Evolutionary conservation across 2,888 invertebrate species (phyloP).

Genomic region (Scelioninae gen. 1): DNA sequence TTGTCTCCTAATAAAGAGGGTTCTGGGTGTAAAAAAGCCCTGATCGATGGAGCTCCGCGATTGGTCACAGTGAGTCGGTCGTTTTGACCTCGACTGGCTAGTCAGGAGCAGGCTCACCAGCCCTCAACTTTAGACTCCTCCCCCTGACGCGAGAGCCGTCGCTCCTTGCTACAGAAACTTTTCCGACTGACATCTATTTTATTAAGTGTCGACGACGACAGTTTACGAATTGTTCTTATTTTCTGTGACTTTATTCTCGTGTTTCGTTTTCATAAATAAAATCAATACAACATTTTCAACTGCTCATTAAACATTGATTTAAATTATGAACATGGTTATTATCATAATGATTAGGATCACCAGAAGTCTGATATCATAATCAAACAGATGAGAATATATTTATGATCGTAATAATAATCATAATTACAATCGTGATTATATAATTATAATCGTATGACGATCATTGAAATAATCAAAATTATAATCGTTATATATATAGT

Average conservation of each 20-base stretch:
- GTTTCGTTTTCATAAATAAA: neutral
- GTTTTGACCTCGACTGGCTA: constrained; percentile 63
- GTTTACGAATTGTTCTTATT: constrained; percentile 32
- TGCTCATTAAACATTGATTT: no score
- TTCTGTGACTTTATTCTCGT: constrained; percentile 10
- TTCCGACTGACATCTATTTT: constrained; percentile 44
- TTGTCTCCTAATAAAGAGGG: constrained; percentile 81
- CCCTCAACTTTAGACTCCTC: constrained; percentile 69
- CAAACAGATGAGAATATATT: neutral
- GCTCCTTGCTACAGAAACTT: constrained; percentile 50
- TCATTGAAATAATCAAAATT: no score
- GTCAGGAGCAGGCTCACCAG: constrained; percentile 59
- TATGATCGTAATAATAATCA: no score
- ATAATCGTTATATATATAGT: no score
- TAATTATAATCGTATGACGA: no score
- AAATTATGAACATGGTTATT: no score
- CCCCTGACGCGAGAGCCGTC: constrained; percentile 40
- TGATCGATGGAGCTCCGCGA: constrained; percentile 81
- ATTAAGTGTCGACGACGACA: constrained; percentile 35
- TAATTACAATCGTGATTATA: no score
- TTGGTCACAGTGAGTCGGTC: constrained; percentile 75
- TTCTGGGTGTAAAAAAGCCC: constrained; percentile 79
- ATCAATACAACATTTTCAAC: no score
- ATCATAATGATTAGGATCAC: no score
- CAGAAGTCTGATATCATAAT: neutral